phyloP scores from a whole-genome alignment of 2,797 vertebrate species.

The Macrochelys suwanniensis region DNA sequence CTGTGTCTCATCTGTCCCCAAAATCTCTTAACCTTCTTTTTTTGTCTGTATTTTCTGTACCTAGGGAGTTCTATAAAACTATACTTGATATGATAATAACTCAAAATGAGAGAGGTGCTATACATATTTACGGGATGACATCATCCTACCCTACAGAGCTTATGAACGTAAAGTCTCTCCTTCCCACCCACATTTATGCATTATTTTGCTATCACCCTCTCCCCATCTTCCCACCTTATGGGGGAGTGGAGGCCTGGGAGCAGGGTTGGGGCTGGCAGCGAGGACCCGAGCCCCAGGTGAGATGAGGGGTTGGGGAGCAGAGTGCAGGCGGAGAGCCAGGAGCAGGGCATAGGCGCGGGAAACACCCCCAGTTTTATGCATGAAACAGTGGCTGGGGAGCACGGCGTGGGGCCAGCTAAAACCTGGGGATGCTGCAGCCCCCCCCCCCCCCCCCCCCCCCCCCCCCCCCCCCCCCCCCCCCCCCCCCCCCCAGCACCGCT shows the following conservation, averaged over 20 bases:
- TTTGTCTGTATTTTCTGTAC: neutral
- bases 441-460: accelerated
- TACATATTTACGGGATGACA: neutral
- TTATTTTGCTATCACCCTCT: neutral
- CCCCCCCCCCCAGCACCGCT: too few relatives aligned
- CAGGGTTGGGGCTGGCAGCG: too few relatives aligned
- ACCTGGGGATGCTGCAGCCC: too few relatives aligned
- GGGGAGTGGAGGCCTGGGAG: neutral
- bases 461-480: too few relatives aligned
- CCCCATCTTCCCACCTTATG: neutral
- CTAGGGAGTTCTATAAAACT: neutral
- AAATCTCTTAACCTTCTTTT: neutral
- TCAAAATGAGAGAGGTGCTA: neutral
- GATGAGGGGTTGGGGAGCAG: too few relatives aligned
- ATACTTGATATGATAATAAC: neutral
- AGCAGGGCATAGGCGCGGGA: too few relatives aligned
- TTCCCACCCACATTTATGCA: neutral
- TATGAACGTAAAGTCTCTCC: neutral
- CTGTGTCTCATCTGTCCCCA: neutral
- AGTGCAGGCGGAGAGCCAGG: too few relatives aligned
- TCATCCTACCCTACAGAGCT: neutral
- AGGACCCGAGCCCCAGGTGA: too few relatives aligned
- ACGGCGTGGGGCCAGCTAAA: too few relatives aligned
- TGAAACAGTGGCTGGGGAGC: too few relatives aligned
- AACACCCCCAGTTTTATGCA: too few relatives aligned